Evolutionary conservation across 2,888 invertebrate genomes (phyloP).

Genomic region (Orchesella flavescens): DNA sequence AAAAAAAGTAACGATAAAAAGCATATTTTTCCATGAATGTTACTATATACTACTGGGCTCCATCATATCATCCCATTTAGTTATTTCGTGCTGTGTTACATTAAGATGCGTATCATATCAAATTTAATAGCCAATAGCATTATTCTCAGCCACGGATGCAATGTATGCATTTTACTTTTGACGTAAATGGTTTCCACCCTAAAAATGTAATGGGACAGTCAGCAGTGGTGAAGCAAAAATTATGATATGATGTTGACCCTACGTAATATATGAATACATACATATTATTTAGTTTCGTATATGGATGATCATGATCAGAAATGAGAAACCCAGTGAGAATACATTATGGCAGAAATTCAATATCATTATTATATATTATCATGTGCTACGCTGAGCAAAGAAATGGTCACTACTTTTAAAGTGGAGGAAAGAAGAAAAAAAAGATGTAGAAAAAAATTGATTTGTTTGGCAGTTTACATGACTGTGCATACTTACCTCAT

Average conservation of each 20-base stretch:
- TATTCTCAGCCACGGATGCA: neutral
- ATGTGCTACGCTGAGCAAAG: constrained; percentile 43
- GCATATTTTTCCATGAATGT: constrained; percentile 34
- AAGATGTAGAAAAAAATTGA: constrained; percentile 36
- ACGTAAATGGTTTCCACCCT: constrained; percentile 54
- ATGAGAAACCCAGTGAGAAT: constrained; percentile 56
- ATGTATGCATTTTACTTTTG: constrained; percentile 34
- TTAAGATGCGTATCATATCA: constrained; percentile 35
- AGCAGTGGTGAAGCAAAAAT: constrained; percentile 36
- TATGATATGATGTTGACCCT: constrained; percentile 52
- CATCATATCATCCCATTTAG: constrained; percentile 7
- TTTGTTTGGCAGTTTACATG: constrained; percentile 59
- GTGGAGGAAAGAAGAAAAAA: constrained; percentile 8
- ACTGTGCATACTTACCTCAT: constrained; percentile 49
- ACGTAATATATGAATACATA: constrained; percentile 10
- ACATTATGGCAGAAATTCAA: constrained; percentile 39
- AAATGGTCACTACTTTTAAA: constrained; percentile 46
- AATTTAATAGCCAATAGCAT: constrained; percentile 42
- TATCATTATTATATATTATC: no score
- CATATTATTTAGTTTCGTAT: neutral
- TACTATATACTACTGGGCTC: neutral
- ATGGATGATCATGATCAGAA: constrained; percentile 18
- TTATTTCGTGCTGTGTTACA: constrained; percentile 14
- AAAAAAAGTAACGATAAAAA: constrained; percentile 24
- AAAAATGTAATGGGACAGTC: constrained; percentile 46